Conservation (phyloP, 2,888 invertebrate genomes). For the Sphaeridia pumilis region DNA sequence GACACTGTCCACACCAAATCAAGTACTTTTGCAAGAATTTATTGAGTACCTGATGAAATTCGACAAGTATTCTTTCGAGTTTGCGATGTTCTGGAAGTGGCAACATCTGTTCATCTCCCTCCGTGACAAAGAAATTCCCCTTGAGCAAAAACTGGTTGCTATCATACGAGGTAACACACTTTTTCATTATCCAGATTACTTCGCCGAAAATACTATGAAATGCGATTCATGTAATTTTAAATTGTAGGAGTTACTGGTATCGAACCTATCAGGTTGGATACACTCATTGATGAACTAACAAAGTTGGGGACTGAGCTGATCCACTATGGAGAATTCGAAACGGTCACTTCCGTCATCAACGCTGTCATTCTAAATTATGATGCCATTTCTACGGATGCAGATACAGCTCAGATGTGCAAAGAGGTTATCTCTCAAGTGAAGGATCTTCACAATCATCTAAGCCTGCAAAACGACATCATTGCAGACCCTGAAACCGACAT, state of each 20-base stretch:
- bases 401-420: conserved; percentile 3
- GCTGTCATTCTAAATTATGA: conserved; percentile 2
- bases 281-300: conserved; percentile 4
- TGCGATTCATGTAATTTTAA: no score
- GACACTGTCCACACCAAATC: conserved; percentile 12
- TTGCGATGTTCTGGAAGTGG: conserved; percentile 5
- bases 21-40: conserved; percentile 22
- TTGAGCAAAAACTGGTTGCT: conserved; percentile 24
- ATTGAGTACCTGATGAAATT: conserved; percentile 16
- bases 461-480: not conserved
- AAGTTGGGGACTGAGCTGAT: conserved; percentile 16
- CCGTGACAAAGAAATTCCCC: conserved; percentile 31
- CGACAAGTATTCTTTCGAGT: conserved; percentile 14
- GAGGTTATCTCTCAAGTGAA: not conserved
- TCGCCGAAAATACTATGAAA: no score
- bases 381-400: not conserved
- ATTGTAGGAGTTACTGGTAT: not conserved
- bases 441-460: not conserved
- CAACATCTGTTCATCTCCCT: conserved; percentile 11
- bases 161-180: conserved; percentile 21
- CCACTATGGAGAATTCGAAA: conserved; percentile 25
- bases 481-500: conserved; percentile 7
- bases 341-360: conserved; percentile 11
- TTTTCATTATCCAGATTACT: no score
- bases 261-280: not conserved